Evolutionary conservation across 2,888 invertebrate species (phyloP), one percentile per base, ranked within the genome.

Genomic region (Leptura quadrifasciata): DNA sequence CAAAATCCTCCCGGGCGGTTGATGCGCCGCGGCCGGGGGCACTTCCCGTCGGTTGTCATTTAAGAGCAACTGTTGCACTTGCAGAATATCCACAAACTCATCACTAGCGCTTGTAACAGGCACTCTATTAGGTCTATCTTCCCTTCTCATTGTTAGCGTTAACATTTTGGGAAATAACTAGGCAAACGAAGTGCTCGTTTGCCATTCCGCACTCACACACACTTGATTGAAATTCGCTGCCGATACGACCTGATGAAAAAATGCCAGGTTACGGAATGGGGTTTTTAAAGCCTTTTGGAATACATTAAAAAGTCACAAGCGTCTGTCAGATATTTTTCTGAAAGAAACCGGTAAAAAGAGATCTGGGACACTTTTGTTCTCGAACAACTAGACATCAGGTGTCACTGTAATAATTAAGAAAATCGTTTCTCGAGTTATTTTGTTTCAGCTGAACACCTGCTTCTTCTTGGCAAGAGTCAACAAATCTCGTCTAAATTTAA

Each of bases 81-180:
- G 95, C 75, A 95, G 92, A 85, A 95, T 95, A 90, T 95, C 95
- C 88, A 95, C 95, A 90, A 94, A 95, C 90, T 95, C 95, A 90
- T 94, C 94, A 75, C 70, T 77, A 24, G 79, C 61, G 81, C 85
- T 79, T 88, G 86, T 84, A 81, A 83, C 80, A 85, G 85, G 82
- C 81, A 83, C 83, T 81, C 82, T 83, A 78, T 81, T 81, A 75
- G 84, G 84, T 84, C 89, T 89, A 84, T 90, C 90, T 85, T 87
- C 93, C 75, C 83, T 83, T 90, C 94, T 93, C 94, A 94, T 94
- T 91, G 94, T 92, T 91, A 94, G 91, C 79, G 89, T 88, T 88
- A 89, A 86, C 89, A 89, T 89, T 84, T 87, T 89, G 89, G 65
- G 20, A 54, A 60, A 70, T 61, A 70, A 78, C 74, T 77, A 54